These are phyloP conservation scores for Stenchaetothrips biformis DNA, from an alignment of 2,888 invertebrate genomes.

Conservation along the genomic window DNA sequence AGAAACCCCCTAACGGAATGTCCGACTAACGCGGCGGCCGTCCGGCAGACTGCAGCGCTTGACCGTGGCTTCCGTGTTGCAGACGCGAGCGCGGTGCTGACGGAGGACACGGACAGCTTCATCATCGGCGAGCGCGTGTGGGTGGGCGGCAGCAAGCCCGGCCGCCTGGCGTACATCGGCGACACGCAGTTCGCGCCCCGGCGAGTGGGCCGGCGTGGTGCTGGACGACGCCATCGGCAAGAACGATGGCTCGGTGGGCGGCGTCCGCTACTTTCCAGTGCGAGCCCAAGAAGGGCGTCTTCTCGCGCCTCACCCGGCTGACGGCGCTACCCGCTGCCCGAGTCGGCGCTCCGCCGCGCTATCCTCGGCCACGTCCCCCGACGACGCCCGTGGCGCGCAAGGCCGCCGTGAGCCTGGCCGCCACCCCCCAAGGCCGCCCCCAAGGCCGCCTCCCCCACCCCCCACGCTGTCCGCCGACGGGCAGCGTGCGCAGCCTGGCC, in stretches of 20 bases:
- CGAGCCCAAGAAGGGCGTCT: constrained; percentile 86
- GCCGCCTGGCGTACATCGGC: constrained; percentile 88
- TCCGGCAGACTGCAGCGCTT: no score
- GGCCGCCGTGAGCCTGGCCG: constrained; percentile 46
- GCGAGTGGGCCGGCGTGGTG: constrained; percentile 64
- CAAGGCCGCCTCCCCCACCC: constrained; percentile 42
- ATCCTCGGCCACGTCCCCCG: constrained; percentile 27
- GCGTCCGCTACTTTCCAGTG: constrained; percentile 93
- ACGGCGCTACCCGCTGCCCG: constrained; percentile 52
- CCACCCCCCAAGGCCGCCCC: constrained; percentile 28
- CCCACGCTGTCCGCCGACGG: constrained; percentile 43
- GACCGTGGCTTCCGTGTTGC: constrained; percentile 42
- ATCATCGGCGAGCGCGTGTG: constrained; percentile 92
- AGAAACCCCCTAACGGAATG: no score
- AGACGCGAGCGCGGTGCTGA: constrained; percentile 80
- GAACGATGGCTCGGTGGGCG: constrained; percentile 93
- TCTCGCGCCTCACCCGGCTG: constrained; percentile 81
- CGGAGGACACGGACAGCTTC: constrained; percentile 89
- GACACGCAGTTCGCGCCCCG: constrained; percentile 90
- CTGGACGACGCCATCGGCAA: constrained; percentile 90
- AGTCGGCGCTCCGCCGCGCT: constrained; percentile 43
- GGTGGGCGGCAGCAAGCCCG: constrained; percentile 88
- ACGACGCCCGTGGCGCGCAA: constrained; percentile 46
- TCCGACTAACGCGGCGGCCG: no score
- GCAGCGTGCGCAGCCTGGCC: constrained; percentile 27